Evolutionary conservation across 2,888 invertebrate species (phyloP), one percentile per base, ranked within the genome.

Genomic region (Drosophila ustulata): DNA sequence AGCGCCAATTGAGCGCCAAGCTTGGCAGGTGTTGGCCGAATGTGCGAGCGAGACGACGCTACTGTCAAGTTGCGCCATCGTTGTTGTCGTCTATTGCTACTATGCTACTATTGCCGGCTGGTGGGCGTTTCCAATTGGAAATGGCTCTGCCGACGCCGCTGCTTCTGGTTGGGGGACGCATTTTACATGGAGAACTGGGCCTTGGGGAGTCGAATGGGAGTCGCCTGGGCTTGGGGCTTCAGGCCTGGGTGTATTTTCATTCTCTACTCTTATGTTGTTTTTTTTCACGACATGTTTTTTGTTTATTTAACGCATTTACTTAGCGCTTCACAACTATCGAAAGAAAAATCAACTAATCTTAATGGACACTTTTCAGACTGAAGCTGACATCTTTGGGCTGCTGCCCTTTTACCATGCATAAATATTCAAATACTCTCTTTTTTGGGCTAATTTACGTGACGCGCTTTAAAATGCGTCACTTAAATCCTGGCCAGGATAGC

Each of bases 51-150:
- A 57, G 76, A 76, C 43, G 57, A 55, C 76, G 51, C 23, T 58
- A 76, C 30, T 73, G 70, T 50, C 76, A 34, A 5, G 57, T 3
- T 57, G 74, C 68, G 65, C 71, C 70, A 73, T 80, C 61, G 76
- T 39, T 61, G 47, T 58, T 74, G 62, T 63, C 66, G 55, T 66
- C 62, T 58, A 50, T 64, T 58, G 46, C 55, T 47, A 37, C 58
- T 53, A 43, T 51, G 18, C 18, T 18, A 18, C 18, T 18, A 18
- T 43, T 69, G 80, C 56, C 59, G 39, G 56, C 39, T 72, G 25
- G 76, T 77, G 89, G 87, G 87, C 87, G 87, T 89, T 82, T 79
- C 87, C 87, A 85, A 88, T 88, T 82, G 88, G 82, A 89, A 73
- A 30, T 76, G 56, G 9, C 73, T 49, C 78, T 69, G 75, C 11